Evolutionary conservation across 2,888 invertebrate species (phyloP).

Genomic region (Lepidocyrtinus sp.): DNA sequence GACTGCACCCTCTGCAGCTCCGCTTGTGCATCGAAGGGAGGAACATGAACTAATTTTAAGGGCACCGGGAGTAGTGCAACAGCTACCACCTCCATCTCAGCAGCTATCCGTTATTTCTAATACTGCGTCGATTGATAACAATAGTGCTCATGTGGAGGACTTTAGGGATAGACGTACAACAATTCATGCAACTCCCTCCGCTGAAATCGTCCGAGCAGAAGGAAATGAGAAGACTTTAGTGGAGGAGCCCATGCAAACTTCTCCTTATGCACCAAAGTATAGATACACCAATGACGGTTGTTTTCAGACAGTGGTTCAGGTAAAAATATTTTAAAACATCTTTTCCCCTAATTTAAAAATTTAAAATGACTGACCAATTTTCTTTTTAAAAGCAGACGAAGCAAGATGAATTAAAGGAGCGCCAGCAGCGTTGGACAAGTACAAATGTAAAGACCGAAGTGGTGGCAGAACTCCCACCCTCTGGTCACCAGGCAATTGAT

Average conservation of each 20-base stretch:
- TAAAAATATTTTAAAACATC: conserved; percentile 29
- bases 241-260: conserved; percentile 47
- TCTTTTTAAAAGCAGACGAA: conserved; percentile 38
- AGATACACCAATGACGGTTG: conserved; percentile 36
- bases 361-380: not conserved
- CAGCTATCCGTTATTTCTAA: conserved; percentile 43
- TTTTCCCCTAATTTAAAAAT: not conserved
- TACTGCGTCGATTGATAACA: conserved; percentile 21
- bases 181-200: conserved; percentile 50
- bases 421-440: conserved; percentile 55
- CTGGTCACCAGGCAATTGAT: conserved; percentile 32
- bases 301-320: conserved; percentile 68
- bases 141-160: conserved; percentile 20
- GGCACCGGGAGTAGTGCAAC: conserved; percentile 56
- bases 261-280: conserved; percentile 60
- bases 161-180: conserved; percentile 33
- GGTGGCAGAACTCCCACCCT: conserved; percentile 22
- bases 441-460: conserved; percentile 50
- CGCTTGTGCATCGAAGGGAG: conserved; percentile 34
- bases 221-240: conserved; percentile 38
- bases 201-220: conserved; percentile 62
- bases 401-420: conserved; percentile 49
- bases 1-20: conserved; percentile 49
- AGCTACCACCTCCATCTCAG: conserved; percentile 47
- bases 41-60: conserved; percentile 50